phyloP scores from a whole-genome alignment of 2,888 invertebrate genomes.

The Ormyrus rosae region DNA sequence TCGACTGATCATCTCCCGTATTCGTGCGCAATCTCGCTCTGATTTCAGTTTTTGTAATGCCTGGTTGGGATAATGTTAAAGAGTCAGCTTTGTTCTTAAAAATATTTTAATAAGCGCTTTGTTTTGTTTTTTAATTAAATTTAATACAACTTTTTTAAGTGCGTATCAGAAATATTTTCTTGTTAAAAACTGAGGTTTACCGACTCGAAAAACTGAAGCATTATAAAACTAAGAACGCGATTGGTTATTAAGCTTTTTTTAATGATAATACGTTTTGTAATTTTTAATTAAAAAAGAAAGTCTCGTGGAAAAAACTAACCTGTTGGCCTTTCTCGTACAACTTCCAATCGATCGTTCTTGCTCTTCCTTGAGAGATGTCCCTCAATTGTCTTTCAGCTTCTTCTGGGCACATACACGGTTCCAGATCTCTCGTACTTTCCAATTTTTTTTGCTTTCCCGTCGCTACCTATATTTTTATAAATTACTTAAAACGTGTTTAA shows the following conservation, averaged over 20 bases:
- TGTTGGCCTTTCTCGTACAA: slow-evolving; percentile 42
- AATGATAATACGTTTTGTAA: too few species aligned
- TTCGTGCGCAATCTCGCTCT: slow-evolving; percentile 13
- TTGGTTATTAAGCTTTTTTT: too few species aligned
- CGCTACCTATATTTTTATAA: slow-evolving; percentile 11
- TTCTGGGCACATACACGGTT: slow-evolving; percentile 13
- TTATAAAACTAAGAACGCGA: too few species aligned
- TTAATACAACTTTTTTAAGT: too few species aligned
- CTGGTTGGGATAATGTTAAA: too few species aligned
- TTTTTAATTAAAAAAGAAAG: too few species aligned
- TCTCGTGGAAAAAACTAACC: slow-evolving; percentile 17
- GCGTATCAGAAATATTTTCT: too few species aligned
- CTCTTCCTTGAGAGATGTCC: slow-evolving; percentile 23
- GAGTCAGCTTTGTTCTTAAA: too few species aligned
- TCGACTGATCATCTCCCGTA: slow-evolving; percentile 30
- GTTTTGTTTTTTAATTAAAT: too few species aligned
- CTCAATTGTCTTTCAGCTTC: slow-evolving; percentile 18
- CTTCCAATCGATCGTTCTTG: slow-evolving; percentile 32
- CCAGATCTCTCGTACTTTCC: not conserved
- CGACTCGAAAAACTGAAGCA: too few species aligned
- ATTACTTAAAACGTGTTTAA: not conserved
- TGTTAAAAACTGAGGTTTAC: too few species aligned
- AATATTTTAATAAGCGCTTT: too few species aligned
- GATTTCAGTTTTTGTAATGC: slow-evolving; percentile 28
- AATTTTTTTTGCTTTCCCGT: not conserved